Percentiles rank a stretch among this genome's conserved stretches.
Evolutionary conservation across 2,113 vertebrate genomes (phyloP).

Genomic region (Thamnaconus septentrionalis): DNA sequence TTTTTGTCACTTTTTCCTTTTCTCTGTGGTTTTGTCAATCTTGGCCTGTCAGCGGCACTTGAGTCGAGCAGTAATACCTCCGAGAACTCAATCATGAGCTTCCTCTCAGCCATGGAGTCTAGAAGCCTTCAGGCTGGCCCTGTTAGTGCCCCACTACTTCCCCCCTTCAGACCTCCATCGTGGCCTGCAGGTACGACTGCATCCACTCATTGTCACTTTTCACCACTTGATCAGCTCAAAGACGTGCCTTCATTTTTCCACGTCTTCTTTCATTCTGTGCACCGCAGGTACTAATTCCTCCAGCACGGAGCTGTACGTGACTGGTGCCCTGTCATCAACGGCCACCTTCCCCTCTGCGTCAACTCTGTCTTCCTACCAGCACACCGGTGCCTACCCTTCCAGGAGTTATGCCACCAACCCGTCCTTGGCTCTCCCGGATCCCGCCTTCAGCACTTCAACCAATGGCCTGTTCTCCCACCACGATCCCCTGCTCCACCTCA

Average conservation of each 20-base stretch:
- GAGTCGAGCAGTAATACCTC: conserved; percentile 88
- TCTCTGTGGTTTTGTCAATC: conserved; percentile 20
- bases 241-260: not conserved
- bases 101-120: conserved; percentile 92
- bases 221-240: not conserved
- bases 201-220: not conserved
- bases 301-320: conserved; percentile 89
- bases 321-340: conserved; percentile 90
- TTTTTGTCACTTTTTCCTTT: not conserved
- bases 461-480: conserved; percentile 89
- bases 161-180: conserved; percentile 90
- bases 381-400: conserved; percentile 87
- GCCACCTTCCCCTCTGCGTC: conserved; percentile 90
- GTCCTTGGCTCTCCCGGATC: conserved; percentile 88
- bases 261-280: conserved; percentile 25
- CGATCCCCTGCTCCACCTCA: conserved; percentile 90
- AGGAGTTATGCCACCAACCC: conserved; percentile 88
- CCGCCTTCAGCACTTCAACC: conserved; percentile 87
- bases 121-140: conserved; percentile 89
- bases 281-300: conserved; percentile 89
- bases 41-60: conserved; percentile 86
- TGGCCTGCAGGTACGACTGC: conserved; percentile 89
- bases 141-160: conserved; percentile 88
- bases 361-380: conserved; percentile 89
- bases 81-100: conserved; percentile 94